Percentiles rank a stretch among this genome's conserved stretches.
Evolutionary conservation across 2,113 vertebrate genomes (phyloP).

Genomic region (Pachyramphus minor): DNA sequence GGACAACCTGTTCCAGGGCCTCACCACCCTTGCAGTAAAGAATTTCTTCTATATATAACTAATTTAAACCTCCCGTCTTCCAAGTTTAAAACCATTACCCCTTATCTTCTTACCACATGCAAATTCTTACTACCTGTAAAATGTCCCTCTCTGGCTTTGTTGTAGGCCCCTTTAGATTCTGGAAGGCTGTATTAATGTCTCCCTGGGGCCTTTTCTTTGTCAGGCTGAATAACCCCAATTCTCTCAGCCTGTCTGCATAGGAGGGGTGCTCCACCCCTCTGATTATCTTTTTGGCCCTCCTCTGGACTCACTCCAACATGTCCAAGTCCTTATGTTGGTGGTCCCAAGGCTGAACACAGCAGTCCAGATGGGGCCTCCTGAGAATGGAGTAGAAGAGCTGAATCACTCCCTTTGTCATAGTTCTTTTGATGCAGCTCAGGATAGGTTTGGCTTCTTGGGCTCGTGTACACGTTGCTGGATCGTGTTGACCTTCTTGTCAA

Average conservation of each 20-base stretch:
- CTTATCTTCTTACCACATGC: not conserved
- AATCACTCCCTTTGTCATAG: not conserved
- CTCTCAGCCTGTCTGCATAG: not conserved
- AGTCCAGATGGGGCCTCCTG: not conserved
- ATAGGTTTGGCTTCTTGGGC: not conserved
- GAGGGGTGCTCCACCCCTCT: not conserved
- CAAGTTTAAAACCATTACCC: not conserved
- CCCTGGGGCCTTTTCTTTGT: not conserved
- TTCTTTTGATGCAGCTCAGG: not conserved
- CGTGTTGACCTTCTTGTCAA: not conserved
- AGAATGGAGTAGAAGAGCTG: not conserved
- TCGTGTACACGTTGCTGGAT: no score
- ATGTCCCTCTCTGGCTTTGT: not conserved
- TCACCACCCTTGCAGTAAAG: not conserved
- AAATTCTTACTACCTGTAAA: not conserved
- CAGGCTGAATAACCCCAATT: not conserved
- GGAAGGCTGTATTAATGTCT: not conserved
- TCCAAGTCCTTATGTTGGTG: not conserved
- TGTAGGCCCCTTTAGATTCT: not conserved
- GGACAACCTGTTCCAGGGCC: not conserved
- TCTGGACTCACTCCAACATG: not conserved
- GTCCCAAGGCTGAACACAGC: not conserved
- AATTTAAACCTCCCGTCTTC: not conserved
- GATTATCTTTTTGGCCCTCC: accelerated
- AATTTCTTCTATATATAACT: not conserved